Conservation (phyloP, 1,140 invertebrate genomes). For the Bilobella aurantiaca region DNA sequence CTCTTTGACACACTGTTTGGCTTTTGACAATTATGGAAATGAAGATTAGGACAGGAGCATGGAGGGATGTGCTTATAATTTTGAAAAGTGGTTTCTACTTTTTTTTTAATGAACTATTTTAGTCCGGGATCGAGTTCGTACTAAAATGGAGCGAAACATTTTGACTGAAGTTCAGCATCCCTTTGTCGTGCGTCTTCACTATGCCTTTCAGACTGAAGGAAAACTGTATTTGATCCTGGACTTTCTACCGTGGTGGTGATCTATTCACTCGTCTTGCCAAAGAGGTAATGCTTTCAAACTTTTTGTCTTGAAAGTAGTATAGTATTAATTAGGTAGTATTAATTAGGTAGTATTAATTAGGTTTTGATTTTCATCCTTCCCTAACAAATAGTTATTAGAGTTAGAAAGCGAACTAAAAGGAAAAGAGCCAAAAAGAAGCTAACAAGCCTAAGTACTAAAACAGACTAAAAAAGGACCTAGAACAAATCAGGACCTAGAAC, state of each 20-base stretch:
- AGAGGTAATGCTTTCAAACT: too few relatives aligned
- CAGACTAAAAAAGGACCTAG: too few relatives aligned
- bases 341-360: not conserved
- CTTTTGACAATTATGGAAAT: slow-evolving; percentile 67
- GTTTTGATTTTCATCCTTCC: too few relatives aligned
- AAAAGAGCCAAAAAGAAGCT: too few relatives aligned
- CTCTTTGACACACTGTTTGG: too few relatives aligned
- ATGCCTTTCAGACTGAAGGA: slow-evolving; percentile 86
- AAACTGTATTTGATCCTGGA: slow-evolving; percentile 86
- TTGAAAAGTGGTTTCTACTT: not conserved
- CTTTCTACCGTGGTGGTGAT: slow-evolving; percentile 58
- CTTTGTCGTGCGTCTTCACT: slow-evolving; percentile 83
- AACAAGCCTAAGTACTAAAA: too few relatives aligned
- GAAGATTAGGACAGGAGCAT: slow-evolving; percentile 84
- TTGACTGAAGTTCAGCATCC: slow-evolving; percentile 78
- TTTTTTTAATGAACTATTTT: slow-evolving; percentile 40
- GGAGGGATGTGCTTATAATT: too few relatives aligned
- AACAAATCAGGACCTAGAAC: too few relatives aligned
- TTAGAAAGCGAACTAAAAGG: too few relatives aligned
- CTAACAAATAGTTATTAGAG: too few relatives aligned
- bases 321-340: too few relatives aligned
- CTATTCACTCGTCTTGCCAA: slow-evolving; percentile 58
- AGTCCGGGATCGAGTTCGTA: slow-evolving; percentile 91
- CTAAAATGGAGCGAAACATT: slow-evolving; percentile 77
- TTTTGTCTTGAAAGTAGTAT: too few relatives aligned